These are phyloP conservation scores for Pseudorectes ferrugineus DNA, from an alignment of 2,113 vertebrate species.

Conservation along the genomic window DNA sequence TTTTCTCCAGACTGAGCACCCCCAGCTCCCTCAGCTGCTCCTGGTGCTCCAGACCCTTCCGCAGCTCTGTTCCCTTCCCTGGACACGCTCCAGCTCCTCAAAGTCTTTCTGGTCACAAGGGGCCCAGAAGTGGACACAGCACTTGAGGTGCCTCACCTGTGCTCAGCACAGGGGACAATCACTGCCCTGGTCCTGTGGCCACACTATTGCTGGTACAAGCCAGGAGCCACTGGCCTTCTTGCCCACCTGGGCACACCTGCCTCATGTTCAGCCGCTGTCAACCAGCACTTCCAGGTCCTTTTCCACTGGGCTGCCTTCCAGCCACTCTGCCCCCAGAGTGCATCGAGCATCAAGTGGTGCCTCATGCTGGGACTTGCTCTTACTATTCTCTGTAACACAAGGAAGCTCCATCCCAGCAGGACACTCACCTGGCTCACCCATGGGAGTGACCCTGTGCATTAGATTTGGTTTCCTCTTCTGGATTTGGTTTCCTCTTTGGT, in stretches of 20 bases:
- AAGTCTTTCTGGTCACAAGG: not conserved
- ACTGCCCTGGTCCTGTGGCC: not conserved
- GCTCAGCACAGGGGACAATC: not conserved
- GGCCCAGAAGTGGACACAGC: not conserved
- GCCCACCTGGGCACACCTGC: not conserved
- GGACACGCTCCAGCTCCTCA: not conserved
- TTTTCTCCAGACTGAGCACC: not conserved
- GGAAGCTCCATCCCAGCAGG: not conserved
- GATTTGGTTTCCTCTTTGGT: not conserved
- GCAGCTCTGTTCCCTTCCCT: not conserved
- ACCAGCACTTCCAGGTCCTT: not conserved
- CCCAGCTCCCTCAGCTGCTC: not conserved
- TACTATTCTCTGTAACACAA: not conserved
- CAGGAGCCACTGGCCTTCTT: not conserved
- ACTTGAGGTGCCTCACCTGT: fast-evolving
- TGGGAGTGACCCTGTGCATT: fast-evolving
- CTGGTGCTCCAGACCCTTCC: not conserved
- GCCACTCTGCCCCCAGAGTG: not conserved
- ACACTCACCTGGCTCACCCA: fast-evolving
- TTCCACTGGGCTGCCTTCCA: not conserved
- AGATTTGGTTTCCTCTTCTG: not conserved
- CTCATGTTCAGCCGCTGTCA: not conserved
- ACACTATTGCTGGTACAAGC: not conserved
- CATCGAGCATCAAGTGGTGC: not conserved
- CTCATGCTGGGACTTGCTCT: not conserved